A percentile compares a stretch with the other conserved stretches of the same genome.
These are phyloP conservation scores for Antennarius striatus DNA, from an alignment of 2,113 vertebrate genomes.

Conservation along the genomic window DNA sequence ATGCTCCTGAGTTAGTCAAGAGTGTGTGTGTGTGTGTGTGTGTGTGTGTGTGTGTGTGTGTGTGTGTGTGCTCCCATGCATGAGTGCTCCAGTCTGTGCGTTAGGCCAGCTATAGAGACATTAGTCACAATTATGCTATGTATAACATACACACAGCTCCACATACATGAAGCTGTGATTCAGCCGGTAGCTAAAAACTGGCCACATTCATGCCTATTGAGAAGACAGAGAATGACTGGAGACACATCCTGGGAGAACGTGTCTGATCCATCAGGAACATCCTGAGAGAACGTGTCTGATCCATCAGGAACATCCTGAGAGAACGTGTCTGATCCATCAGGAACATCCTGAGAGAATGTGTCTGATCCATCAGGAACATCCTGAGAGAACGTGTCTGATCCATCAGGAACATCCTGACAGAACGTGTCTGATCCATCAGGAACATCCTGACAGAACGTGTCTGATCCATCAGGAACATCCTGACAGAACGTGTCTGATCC, in stretches of 20 bases:
- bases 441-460: no score
- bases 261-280: conserved; percentile 43
- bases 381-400: no score
- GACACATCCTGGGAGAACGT: conserved; percentile 23
- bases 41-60: conserved; percentile 22
- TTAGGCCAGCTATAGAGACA: conserved; percentile 31
- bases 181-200: conserved; percentile 29
- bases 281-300: no score
- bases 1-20: conserved; percentile 64
- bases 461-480: no score
- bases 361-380: no score
- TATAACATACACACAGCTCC: conserved; percentile 18
- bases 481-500: no score
- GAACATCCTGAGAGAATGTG: no score
- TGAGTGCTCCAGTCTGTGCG: conserved; percentile 33
- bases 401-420: no score
- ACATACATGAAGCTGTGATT: conserved; percentile 8
- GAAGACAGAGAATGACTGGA: conserved; percentile 16
- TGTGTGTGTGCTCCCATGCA: conserved; percentile 29
- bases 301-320: no score
- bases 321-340: no score
- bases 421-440: no score
- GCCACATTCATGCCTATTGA: conserved; percentile 4
- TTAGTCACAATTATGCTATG: conserved; percentile 23
- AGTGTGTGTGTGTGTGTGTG: conserved; percentile 3